Conservation (phyloP, 2,888 invertebrate species). For the Bombylius discolor region DNA sequence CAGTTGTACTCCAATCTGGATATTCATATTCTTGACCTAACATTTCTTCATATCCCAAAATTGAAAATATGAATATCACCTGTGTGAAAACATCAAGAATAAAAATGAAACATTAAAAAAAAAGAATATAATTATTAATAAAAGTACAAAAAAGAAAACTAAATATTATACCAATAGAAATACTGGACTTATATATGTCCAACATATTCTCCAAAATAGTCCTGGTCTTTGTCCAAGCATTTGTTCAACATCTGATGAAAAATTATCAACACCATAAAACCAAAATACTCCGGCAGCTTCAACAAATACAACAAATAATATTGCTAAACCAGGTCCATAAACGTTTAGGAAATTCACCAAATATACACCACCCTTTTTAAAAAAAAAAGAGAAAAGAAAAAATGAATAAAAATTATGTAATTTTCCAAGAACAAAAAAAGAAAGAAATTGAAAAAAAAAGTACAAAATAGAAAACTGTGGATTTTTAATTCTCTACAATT, state of each 20-base stretch:
- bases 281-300: conserved; percentile 83
- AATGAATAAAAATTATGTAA: not conserved
- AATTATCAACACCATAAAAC: conserved; percentile 74
- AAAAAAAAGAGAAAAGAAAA: conserved; percentile 1
- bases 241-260: conserved; percentile 64
- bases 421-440: not conserved
- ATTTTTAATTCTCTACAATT: too few relatives aligned
- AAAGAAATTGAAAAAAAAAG: not conserved
- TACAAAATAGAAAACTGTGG: not conserved
- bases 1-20: conserved; percentile 66
- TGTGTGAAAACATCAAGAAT: conserved; percentile 31
- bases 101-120: not conserved
- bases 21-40: conserved; percentile 58
- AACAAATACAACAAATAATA: conserved; percentile 81
- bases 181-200: conserved; percentile 76
- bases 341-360: conserved; percentile 76
- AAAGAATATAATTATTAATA: not conserved
- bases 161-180: conserved; percentile 54
- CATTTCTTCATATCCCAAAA: conserved; percentile 70
- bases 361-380: conserved; percentile 68
- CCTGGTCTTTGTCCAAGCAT: conserved; percentile 74
- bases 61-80: conserved; percentile 72
- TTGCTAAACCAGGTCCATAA: conserved; percentile 76
- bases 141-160: not conserved
- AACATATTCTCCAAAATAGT: conserved; percentile 69